A percentile compares a stretch with the other conserved stretches of the same genome.
Evolutionary conservation across 1,140 invertebrate species (phyloP).

Genomic region (Zaprionus vittiger): DNA sequence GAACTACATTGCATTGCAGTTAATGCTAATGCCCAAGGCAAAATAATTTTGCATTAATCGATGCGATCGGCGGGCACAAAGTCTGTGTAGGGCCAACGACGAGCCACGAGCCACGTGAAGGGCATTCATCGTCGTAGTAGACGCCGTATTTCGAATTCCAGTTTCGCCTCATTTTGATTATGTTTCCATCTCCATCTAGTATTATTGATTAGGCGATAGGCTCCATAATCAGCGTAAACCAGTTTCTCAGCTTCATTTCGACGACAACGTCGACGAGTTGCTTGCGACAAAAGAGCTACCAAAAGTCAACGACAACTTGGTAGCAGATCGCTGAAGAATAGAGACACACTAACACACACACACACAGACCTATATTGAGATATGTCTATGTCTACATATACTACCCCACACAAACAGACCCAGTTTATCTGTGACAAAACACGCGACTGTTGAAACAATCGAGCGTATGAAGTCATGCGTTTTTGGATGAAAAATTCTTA

Average conservation of each 20-base stretch:
- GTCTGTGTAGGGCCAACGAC: slow-evolving; percentile 33
- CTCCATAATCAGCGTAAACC: slow-evolving; percentile 44
- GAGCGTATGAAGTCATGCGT: slow-evolving; percentile 42
- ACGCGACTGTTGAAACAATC: slow-evolving; percentile 35
- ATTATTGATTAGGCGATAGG: slow-evolving; percentile 16
- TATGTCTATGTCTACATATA: not conserved
- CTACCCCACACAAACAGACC: not conserved
- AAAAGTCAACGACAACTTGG: slow-evolving; percentile 28
- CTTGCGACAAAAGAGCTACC: slow-evolving; percentile 28
- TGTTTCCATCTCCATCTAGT: slow-evolving; percentile 30
- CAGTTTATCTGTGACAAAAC: slow-evolving; percentile 44
- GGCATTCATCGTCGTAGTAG: slow-evolving; percentile 26
- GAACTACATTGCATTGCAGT: slow-evolving; percentile 62
- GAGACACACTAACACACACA: slow-evolving; percentile 14
- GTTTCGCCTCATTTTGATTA: slow-evolving; percentile 31
- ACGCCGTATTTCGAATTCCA: slow-evolving; percentile 4
- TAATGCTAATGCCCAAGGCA: slow-evolving; percentile 62
- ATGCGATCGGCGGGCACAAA: slow-evolving; percentile 64
- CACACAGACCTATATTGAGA: slow-evolving; percentile 6
- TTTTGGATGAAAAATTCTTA: slow-evolving; percentile 40
- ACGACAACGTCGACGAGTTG: slow-evolving; percentile 15
- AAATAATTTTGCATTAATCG: slow-evolving; percentile 72
- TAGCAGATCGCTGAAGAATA: slow-evolving; percentile 6
- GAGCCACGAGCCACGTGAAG: slow-evolving; percentile 52
- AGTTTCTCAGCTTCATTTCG: slow-evolving; percentile 54